phyloP scores from a whole-genome alignment of 2,888 invertebrate genomes.

The Nebria salina region DNA sequence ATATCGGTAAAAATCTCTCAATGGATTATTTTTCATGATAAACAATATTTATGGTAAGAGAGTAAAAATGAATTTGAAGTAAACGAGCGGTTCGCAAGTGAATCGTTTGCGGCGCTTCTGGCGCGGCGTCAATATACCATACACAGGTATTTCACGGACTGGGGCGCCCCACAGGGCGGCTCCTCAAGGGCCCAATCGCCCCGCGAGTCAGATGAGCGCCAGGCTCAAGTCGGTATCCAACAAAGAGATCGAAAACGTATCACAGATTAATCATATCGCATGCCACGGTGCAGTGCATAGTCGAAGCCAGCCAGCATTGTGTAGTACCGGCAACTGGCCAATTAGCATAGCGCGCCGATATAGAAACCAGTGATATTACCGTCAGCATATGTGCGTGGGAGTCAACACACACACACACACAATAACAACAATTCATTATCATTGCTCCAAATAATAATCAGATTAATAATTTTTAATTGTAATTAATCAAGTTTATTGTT shows the following conservation, averaged over 20 bases:
- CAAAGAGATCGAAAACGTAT: constrained; percentile 58
- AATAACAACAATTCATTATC: not conserved
- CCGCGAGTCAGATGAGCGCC: constrained; percentile 13
- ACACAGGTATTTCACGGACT: constrained; percentile 21
- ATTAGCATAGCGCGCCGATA: constrained; percentile 1
- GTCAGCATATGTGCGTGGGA: not conserved
- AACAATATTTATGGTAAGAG: no score
- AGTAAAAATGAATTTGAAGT: not conserved
- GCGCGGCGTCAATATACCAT: not conserved
- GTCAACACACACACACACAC: not conserved
- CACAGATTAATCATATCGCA: constrained; percentile 64
- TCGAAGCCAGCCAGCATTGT: not conserved
- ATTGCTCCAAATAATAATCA: no score
- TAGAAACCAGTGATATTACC: not conserved
- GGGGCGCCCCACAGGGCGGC: constrained; percentile 30
- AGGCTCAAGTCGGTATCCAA: constrained; percentile 54
- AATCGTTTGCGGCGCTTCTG: not conserved
- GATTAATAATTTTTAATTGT: no score
- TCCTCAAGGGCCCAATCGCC: constrained; percentile 18
- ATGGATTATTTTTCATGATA: no score
- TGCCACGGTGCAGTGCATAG: constrained; percentile 53
- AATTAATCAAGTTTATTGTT: no score
- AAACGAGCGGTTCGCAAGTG: not conserved
- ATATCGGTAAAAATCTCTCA: no score
- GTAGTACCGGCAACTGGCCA: not conserved